phyloP scores from a whole-genome alignment of 2,113 vertebrate genomes.

The Tragelaphus imberbis region DNA sequence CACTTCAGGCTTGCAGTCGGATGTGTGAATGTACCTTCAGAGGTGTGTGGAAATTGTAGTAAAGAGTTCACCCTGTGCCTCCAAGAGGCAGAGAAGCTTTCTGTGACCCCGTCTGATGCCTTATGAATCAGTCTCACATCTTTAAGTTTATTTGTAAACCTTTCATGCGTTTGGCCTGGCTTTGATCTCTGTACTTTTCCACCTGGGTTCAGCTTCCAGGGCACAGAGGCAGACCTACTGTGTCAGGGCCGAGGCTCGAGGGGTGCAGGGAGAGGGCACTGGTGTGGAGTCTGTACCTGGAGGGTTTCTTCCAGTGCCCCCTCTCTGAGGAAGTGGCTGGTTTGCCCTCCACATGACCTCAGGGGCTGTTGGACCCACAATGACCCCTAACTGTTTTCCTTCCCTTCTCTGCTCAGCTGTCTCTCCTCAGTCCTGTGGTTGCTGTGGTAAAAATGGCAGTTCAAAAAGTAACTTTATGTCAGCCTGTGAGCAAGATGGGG shows the following conservation, averaged over 20 bases:
- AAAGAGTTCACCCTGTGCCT: not conserved
- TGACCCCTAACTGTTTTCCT: not conserved
- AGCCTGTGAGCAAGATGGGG: not conserved
- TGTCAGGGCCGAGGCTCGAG: accelerated
- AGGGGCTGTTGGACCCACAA: not conserved
- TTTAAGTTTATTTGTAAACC: not conserved
- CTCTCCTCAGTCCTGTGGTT: not conserved
- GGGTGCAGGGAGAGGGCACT: not conserved
- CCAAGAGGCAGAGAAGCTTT: not conserved
- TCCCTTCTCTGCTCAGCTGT: not conserved
- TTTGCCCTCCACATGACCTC: not conserved
- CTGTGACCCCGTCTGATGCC: not conserved
- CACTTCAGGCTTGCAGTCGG: too few species aligned
- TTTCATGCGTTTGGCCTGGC: not conserved
- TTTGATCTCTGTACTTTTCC: not conserved
- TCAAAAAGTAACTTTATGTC: not conserved
- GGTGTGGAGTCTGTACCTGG: not conserved
- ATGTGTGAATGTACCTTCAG: not conserved
- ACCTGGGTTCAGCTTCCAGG: not conserved
- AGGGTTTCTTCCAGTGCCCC: not conserved
- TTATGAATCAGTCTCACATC: not conserved
- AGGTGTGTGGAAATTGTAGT: not conserved
- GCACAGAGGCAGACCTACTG: not conserved
- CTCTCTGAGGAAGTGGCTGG: not conserved
- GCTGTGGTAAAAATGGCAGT: not conserved